Base-by-base conservation (phyloP, 2,888 invertebrate genomes). In the Saturnia japonica region DNA sequence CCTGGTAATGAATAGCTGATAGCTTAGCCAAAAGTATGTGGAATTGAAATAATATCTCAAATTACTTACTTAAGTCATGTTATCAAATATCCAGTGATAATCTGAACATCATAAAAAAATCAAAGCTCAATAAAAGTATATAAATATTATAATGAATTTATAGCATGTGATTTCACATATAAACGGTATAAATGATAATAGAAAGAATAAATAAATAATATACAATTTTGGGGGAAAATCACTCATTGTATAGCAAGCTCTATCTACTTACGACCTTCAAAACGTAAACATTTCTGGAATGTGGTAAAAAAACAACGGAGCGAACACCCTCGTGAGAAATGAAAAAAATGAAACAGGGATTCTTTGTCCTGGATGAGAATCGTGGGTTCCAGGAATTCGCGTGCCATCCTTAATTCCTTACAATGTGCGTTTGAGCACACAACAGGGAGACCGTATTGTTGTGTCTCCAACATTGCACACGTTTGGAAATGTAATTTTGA, bases 381-480 rank as follows among this genome's bases (percentile, higher is more conserved):
- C 83, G 83, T 86, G 81, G 80, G 82, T 94, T 93, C 93, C 82
- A 75, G 86, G 93, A 91, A 93, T 92, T 92, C 94, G 91, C 93
- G 93, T 94, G 94, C 93, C 90, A 88, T 85, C 80, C 82, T 78
- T 81, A 83, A 89, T 88, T 85, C 80, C 82, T 78, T 81, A 83
- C 80, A 80, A 80, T 80, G 78, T 78, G 76, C 82, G 81, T 84
- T 84, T 83, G 85, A 83, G 25, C 57, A 74, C 75, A 80, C 81
- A 81, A 82, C 79, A 82, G 51, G 34, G 51, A 19, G 64, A n/a
- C n/a, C n/a, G 54, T 70, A 67, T 70, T 70, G 67, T 70, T 43
- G n/a, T n/a, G n/a, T 70, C 66, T 66, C 70, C 51, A 54, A 43
- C 51, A 51, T 51, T 42, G 57, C 28, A 28, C 57, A 4, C 19